Base-by-base conservation (phyloP, 2,888 invertebrate genomes). In the Acronicta aceris region DNA sequence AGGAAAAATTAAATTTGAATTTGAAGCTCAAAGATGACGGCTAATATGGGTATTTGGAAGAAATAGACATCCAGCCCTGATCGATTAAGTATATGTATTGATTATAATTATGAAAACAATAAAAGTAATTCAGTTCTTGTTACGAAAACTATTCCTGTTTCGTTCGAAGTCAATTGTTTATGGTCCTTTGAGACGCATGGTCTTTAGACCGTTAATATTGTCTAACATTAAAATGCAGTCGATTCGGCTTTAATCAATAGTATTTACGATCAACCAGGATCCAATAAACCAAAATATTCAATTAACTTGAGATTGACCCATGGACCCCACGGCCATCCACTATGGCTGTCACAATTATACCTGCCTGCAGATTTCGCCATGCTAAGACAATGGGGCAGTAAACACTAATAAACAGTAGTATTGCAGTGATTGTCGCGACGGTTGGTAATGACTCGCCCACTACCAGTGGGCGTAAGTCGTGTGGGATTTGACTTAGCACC, bases 391-490 rank as follows among this genome's bases (percentile, higher is more conserved):
- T 76, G 55, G n/a, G 67, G 71, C 49, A 66, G 64, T 76, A 76
- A 76, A 74, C 53, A 58, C 50, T 50, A 61, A 67, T 57, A 67
- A 67, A 70, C 69, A 70, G 71, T 68, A 62, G 73, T 76, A 58
- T 76, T 76, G 65, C 73, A 59, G 59, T 61, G 60, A 60, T 51
- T 57, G 54, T 61, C 41, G 49, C 59, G 71, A 68, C 76, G 70
- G 67, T 64, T 56, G 40, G 65, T 76, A 76, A 76, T 76, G 66
- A 76, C 57, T 65, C 71, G 74, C 74, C 76, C 60, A 75, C 75
- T 40, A 3, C 7, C 8, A 5, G 59, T 60, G 45, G 54, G 64
- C 48, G 64, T 68, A 72, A 70, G 73, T 7, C 38, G 38, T 38
- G 38, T 76, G 71, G 74, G 76, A 57, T 68, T 76, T 71, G 69